Evolutionary conservation across 2,797 vertebrate species (phyloP).

Genomic region (Varecia variegata): DNA sequence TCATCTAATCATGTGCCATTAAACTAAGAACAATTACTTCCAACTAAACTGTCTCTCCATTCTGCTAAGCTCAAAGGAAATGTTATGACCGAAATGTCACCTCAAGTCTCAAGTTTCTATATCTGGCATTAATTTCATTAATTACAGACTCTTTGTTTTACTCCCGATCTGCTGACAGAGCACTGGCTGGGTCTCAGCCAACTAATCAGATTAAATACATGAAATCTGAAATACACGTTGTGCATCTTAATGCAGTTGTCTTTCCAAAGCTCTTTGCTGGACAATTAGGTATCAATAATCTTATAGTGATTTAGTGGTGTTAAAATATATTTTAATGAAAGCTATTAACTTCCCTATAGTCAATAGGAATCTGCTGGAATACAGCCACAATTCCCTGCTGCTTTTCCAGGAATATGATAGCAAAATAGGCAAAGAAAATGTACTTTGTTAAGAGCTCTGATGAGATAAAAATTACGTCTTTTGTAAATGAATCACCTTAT

Average conservation of each 20-base stretch:
- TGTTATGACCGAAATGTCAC: constrained; percentile 63
- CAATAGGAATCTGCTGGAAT: neutral
- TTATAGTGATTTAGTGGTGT: neutral
- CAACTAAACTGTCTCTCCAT: constrained; percentile 16
- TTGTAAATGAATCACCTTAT: neutral
- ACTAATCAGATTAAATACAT: constrained; percentile 72
- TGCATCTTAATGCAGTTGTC: constrained; percentile 42
- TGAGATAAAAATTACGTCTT: neutral
- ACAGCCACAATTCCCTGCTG: neutral
- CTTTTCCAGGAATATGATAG: constrained; percentile 25
- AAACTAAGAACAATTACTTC: constrained; percentile 55
- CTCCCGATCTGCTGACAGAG: constrained; percentile 68
- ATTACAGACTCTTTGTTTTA: constrained; percentile 66
- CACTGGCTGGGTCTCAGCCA: constrained; percentile 59
- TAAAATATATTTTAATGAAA: constrained; percentile 34
- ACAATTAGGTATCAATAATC: neutral
- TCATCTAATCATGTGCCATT: constrained; percentile 39
- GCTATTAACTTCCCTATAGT: neutral
- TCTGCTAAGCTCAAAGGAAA: constrained; percentile 31
- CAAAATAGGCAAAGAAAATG: neutral
- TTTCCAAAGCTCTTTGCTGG: constrained; percentile 35
- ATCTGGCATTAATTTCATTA: constrained; percentile 66
- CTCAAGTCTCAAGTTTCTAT: constrained; percentile 45
- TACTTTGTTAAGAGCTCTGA: neutral
- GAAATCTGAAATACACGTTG: constrained; percentile 56